phyloP scores from a whole-genome alignment of 30 jellyfish, hydroid and myxozoan genomes.

The Rhopilema esculentum region DNA sequence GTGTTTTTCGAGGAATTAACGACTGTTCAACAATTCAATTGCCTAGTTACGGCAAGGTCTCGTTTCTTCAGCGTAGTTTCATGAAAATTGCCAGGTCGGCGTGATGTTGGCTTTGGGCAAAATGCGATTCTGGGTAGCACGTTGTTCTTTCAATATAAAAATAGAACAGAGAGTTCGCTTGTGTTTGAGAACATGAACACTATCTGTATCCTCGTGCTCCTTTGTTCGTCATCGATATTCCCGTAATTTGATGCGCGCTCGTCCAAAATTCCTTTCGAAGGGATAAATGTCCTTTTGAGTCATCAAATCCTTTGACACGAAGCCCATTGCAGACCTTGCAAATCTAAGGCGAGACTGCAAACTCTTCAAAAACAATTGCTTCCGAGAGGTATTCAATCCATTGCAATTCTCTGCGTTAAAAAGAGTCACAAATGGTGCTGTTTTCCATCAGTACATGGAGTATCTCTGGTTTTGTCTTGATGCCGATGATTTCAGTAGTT shows the following conservation, averaged over 20 bases:
- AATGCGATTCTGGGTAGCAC: no score
- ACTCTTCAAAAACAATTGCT: neutral
- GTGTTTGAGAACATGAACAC: neutral
- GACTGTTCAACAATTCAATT: no score
- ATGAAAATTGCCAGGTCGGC: no score
- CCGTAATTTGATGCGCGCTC: neutral
- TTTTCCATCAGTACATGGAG: conserved; percentile 14
- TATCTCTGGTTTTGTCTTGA: conserved; percentile 48
- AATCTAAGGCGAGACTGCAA: neutral
- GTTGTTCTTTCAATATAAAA: no score
- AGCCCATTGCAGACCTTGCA: neutral
- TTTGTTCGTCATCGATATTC: neutral
- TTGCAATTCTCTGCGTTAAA: no score
- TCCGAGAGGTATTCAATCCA: neutral
- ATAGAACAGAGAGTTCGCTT: neutral
- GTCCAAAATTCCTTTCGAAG: neutral
- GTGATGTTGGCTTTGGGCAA: neutral
- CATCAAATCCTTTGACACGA: neutral
- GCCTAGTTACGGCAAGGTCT: no score
- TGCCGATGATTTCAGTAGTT: conserved; percentile 44
- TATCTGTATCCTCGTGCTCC: neutral
- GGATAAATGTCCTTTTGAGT: neutral
- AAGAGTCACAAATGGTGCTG: no score
- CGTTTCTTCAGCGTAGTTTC: no score
- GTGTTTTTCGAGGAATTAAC: no score